A percentile compares a stretch with the other conserved stretches of the same genome.
Evolutionary conservation across 2,113 vertebrate species (phyloP).

Genomic region (Rhinoptilus africanus): DNA sequence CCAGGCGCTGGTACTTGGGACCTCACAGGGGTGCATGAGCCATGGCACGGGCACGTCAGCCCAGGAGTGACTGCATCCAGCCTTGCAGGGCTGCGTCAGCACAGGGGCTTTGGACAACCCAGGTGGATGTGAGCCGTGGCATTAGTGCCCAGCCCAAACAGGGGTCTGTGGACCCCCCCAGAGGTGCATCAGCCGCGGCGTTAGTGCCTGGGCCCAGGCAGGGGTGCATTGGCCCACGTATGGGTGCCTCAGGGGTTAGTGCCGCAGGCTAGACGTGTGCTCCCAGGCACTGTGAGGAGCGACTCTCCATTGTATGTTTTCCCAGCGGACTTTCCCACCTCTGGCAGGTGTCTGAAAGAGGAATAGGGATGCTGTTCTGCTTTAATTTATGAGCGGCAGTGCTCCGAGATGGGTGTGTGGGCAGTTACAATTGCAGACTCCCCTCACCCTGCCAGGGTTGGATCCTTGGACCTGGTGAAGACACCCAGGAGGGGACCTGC

Average conservation of each 20-base stretch:
- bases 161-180: too few relatives aligned
- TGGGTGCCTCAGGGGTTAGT: not conserved
- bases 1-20: not conserved
- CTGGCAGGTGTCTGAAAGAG: not conserved
- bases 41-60: not conserved
- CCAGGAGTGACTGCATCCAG: too few relatives aligned
- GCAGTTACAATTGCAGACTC: not conserved
- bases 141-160: fast-evolving
- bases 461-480: not conserved
- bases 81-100: not conserved
- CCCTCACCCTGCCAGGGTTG: not conserved
- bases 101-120: not conserved
- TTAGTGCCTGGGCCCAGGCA: too few relatives aligned
- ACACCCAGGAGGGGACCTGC: not conserved
- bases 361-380: not conserved
- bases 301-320: not conserved
- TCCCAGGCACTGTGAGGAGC: not conserved
- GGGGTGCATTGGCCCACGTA: fast-evolving
- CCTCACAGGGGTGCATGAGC: not conserved
- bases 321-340: not conserved
- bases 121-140: fast-evolving
- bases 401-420: not conserved
- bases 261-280: not conserved
- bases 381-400: not conserved
- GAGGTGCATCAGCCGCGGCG: not conserved